Conservation (phyloP, 2,888 invertebrate species). For the Bombylius major region DNA sequence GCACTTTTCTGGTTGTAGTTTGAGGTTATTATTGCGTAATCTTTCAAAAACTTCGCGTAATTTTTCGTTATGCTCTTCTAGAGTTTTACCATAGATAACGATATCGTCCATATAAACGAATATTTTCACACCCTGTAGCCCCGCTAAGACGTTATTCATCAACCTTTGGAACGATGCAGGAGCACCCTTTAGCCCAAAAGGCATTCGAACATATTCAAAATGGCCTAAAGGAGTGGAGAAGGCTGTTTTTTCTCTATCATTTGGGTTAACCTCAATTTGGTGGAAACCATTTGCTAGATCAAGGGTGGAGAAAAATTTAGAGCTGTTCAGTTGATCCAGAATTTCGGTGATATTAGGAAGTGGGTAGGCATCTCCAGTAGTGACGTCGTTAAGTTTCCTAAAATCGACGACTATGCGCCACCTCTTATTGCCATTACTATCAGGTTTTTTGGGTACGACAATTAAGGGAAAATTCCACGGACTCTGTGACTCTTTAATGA, state of each 20-base stretch:
- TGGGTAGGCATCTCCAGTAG: neutral
- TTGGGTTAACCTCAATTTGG: neutral
- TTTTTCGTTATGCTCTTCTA: neutral
- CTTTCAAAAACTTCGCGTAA: neutral
- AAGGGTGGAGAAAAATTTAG: neutral
- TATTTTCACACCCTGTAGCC: neutral
- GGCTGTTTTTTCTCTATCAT: neutral
- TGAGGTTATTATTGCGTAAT: constrained; percentile 12
- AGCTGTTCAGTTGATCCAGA: neutral
- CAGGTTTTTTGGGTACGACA: neutral
- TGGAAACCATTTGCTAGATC: neutral
- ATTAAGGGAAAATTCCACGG: neutral
- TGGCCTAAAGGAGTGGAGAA: neutral
- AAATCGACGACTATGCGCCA: neutral
- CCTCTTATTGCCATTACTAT: neutral
- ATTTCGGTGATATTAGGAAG: neutral
- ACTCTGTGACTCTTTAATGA: too few relatives aligned
- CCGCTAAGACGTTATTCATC: neutral
- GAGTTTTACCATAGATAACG: neutral
- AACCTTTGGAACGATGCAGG: neutral
- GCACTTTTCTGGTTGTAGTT: constrained; percentile 18
- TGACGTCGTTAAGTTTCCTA: neutral
- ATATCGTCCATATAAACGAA: neutral
- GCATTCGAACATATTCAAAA: neutral
- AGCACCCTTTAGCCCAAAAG: neutral